phyloP scores from a whole-genome alignment of 2,888 invertebrate species.

The Folsomia candida region DNA sequence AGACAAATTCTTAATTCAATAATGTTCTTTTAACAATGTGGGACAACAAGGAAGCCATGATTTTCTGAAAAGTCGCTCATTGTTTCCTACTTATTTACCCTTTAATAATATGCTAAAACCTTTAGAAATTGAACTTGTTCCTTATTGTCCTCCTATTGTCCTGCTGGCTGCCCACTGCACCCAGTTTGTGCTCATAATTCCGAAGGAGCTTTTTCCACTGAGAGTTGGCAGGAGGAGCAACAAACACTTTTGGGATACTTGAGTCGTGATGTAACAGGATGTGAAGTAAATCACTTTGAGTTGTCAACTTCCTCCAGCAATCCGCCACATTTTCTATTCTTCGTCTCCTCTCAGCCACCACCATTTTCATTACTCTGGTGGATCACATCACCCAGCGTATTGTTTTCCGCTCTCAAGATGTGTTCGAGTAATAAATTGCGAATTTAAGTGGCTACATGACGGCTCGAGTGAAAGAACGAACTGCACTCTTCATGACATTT shows the following conservation, averaged over 20 bases:
- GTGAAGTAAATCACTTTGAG: neutral
- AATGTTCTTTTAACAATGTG: conserved; percentile 39
- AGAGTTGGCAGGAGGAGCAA: no score
- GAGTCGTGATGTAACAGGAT: neutral
- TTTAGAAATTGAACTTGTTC: neutral
- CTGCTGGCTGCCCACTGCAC: no score
- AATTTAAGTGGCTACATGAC: neutral
- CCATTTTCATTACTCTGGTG: neutral
- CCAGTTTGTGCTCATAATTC: no score
- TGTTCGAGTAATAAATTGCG: neutral
- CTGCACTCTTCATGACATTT: neutral
- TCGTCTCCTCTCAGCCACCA: no score
- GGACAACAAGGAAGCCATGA: conserved; percentile 25
- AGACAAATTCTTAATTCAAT: conserved; percentile 33
- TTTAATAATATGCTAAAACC: neutral
- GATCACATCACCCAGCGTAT: neutral
- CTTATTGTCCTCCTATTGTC: no score
- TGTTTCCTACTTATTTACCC: neutral
- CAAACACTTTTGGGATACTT: neutral
- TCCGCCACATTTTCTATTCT: neutral
- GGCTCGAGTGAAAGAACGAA: neutral
- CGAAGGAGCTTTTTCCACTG: no score
- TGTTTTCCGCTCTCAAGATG: neutral
- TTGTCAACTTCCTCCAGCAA: neutral
- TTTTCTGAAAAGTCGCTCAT: no score